Base-by-base conservation (phyloP, 2,113 vertebrate species). In the Tor tambroides region DNA sequence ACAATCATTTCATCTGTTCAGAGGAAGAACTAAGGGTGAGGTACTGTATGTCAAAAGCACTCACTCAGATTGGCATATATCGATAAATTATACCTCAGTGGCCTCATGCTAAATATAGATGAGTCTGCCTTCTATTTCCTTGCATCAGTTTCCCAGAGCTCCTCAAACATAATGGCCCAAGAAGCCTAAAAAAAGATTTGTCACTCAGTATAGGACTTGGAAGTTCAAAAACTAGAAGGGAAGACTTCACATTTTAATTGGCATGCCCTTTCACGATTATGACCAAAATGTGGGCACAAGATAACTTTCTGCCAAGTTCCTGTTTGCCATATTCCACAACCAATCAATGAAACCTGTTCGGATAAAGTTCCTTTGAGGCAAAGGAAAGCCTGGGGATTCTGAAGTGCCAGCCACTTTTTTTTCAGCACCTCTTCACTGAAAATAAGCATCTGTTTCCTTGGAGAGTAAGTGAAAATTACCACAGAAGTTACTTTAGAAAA, bases 81-180 rank as follows among this genome's bases (percentile, higher is more conserved):
- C 23, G 85, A 86, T 72, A 32, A 86, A 32, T 69, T 63, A 77
- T 83, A 54, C 17, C 32, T 83, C 65, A 83, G 74, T 63, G 63
- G 85, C 61, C 51, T 61, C 51, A 83, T 54, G 80, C 63, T 72
- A 86, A 86, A 84, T 38, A 89, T 89, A 86, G 82, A 78, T 78
- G 49, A 74, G 38, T 83, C 43, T 79, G 79, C 2, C 32, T 76
- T 89, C 28, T 78, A 74, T 86, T 86, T 76, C 46, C 26, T 54
- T 77, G 21, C 79, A 38, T 72, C 56, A 17, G 43, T 83, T 75
- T 84, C 23, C 65, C 51, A n/a, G 69, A 51, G 61, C 61, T 17
- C 10, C 12, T 78, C 46, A 78, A 61, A 86, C 35, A 63, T 67
- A 83, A 83, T 43, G 51, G 59, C 65, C 54, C 78, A 61, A 78